Conservation (phyloP, 2,888 invertebrate genomes). For the Yponomeuta evonymella region DNA sequence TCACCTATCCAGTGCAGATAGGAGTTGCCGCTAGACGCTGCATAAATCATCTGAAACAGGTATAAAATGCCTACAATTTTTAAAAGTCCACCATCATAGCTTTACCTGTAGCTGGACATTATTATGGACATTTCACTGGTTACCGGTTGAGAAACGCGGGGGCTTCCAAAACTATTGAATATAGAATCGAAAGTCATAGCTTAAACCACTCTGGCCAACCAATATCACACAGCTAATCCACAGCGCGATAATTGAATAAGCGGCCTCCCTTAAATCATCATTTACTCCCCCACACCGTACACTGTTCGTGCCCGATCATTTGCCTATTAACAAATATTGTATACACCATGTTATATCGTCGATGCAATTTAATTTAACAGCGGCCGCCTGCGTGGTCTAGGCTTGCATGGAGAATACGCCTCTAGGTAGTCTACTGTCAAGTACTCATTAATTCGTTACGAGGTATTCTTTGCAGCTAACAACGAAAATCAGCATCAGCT, state of each 20-base stretch:
- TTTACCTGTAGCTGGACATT: too few relatives aligned
- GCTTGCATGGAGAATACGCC: slow-evolving; percentile 18
- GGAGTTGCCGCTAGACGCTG: too few relatives aligned
- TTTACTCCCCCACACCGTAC: slow-evolving; percentile 23
- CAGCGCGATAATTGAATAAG: neutral
- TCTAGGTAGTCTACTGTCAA: neutral
- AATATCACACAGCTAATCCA: slow-evolving; percentile 1
- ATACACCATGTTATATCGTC: slow-evolving; percentile 35
- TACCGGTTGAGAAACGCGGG: neutral
- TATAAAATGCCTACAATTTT: too few relatives aligned
- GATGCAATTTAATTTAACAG: slow-evolving; percentile 64
- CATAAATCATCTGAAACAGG: too few relatives aligned
- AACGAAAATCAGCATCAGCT: too few relatives aligned
- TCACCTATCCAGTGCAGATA: too few relatives aligned
- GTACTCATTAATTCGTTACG: neutral
- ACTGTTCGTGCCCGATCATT: slow-evolving; percentile 44
- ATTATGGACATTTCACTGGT: too few relatives aligned
- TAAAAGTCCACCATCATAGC: too few relatives aligned
- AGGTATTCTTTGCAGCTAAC: too few relatives aligned
- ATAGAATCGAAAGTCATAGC: neutral
- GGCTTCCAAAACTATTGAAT: neutral
- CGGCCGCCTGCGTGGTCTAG: slow-evolving; percentile 30
- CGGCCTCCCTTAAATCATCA: neutral
- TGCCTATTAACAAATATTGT: slow-evolving; percentile 51
- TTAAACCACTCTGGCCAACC: neutral